A percentile compares a stretch with the other conserved stretches of the same genome.
These are phyloP conservation scores for Anthopleura sola DNA, from an alignment of 64 coral and sea anemone genomes.

Conservation along the genomic window DNA sequence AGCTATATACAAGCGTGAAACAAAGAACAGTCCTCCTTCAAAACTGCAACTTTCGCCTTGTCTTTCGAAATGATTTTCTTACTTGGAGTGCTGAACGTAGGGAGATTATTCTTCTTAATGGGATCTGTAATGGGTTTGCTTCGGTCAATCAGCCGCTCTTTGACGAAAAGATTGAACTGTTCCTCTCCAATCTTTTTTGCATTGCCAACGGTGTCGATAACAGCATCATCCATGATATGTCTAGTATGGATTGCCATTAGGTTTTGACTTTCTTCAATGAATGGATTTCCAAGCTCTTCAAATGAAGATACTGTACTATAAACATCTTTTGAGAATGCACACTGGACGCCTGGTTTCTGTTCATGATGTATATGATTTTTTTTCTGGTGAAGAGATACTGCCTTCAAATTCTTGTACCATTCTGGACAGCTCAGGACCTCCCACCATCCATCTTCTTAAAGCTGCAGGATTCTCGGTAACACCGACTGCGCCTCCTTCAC, in stretches of 20 bases:
- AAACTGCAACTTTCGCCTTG: neutral
- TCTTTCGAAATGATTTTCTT: constrained; percentile 19
- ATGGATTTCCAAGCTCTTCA: constrained; percentile 24
- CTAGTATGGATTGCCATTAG: constrained; percentile 17
- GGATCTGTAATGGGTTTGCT: neutral
- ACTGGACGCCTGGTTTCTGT: neutral
- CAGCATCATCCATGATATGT: constrained; percentile 6
- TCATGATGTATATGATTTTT: constrained; percentile 26
- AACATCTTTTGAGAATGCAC: neutral
- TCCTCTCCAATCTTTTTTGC: neutral
- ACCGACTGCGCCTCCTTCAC: constrained; percentile 34
- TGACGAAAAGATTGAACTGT: constrained; percentile 12
- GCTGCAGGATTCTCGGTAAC: constrained; percentile 30
- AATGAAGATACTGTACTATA: neutral
- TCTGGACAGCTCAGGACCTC: neutral
- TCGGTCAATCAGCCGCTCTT: constrained; percentile 18
- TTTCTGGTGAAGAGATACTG: neutral
- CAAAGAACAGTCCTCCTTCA: constrained; percentile 17
- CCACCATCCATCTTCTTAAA: constrained; percentile 21
- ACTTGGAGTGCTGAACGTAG: neutral
- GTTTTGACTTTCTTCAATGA: constrained; percentile 1
- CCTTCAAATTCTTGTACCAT: constrained; percentile 29
- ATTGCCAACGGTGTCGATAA: constrained; percentile 1
- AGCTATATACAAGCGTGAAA: constrained; percentile 25
- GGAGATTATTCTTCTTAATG: neutral